A percentile compares a stretch with the other conserved stretches of the same genome.
Evolutionary conservation across 2,113 vertebrate species (phyloP).

Genomic region (Hylia prasina): DNA sequence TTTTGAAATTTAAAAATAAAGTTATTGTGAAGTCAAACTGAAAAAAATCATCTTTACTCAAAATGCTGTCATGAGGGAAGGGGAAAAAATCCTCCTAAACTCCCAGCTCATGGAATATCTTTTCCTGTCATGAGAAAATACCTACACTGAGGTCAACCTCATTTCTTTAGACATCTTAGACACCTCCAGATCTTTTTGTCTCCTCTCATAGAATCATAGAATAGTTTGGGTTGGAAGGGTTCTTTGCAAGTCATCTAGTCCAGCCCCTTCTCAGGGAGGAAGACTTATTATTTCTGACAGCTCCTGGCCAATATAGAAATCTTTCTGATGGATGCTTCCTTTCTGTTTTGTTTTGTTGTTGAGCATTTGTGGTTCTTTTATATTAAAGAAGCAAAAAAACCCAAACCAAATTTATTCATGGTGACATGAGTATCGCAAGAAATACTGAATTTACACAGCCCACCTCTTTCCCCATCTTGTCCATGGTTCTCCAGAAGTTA

Average conservation of each 20-base stretch:
- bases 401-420: neutral
- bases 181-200: neutral
- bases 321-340: neutral
- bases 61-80: neutral
- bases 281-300: neutral
- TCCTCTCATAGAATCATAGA: neutral
- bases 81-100: neutral
- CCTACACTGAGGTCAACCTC: neutral
- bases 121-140: neutral
- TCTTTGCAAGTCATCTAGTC: neutral
- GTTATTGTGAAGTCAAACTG: neutral
- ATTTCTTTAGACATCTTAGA: neutral
- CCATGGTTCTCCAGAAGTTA: slow-evolving; percentile 78
- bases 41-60: neutral
- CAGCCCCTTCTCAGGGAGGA: neutral
- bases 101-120: neutral
- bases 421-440: neutral
- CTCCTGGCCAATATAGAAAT: neutral
- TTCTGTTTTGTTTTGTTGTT: neutral
- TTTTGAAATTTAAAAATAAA: neutral
- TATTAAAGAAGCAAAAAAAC: neutral
- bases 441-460: neutral
- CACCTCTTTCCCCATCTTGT: slow-evolving; percentile 81
- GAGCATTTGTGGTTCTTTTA: neutral
- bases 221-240: neutral